A percentile compares a stretch with the other conserved stretches of the same genome.
phyloP scores from a whole-genome alignment of 2,797 vertebrate genomes.

The Paguma larvata region DNA sequence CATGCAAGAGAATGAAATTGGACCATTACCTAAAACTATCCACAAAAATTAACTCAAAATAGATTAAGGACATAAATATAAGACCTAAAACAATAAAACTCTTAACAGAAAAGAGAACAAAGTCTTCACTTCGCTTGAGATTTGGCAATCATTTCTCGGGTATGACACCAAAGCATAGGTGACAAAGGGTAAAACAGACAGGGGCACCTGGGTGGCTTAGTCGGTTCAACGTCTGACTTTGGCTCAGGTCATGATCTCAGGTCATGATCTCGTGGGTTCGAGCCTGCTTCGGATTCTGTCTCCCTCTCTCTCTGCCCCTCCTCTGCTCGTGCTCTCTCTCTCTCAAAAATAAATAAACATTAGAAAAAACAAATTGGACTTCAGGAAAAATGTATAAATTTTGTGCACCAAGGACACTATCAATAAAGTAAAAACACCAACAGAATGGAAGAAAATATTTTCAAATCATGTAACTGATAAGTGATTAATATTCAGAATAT shows the following conservation, averaged over 20 bases:
- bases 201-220: too few species aligned
- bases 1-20: background rate
- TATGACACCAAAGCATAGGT: background rate
- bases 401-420: background rate
- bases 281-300: too few species aligned
- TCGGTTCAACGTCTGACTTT: too few species aligned
- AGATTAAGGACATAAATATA: background rate
- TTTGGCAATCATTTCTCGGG: background rate
- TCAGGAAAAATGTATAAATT: background rate
- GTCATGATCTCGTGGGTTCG: too few species aligned
- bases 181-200: background rate
- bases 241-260: too few species aligned
- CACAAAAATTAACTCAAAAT: conserved; percentile 17
- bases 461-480: background rate
- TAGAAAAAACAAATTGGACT: background rate
- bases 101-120: background rate
- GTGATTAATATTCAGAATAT: background rate
- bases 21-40: background rate
- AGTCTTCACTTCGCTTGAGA: background rate
- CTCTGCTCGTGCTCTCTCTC: too few species aligned
- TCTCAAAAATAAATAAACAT: too few species aligned
- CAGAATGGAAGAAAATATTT: background rate
- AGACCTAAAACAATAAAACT: background rate
- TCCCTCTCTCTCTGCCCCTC: too few species aligned
- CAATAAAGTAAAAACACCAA: background rate